Evolutionary conservation across 2,888 invertebrate genomes (phyloP).

Genomic region (Nysson spinosus): DNA sequence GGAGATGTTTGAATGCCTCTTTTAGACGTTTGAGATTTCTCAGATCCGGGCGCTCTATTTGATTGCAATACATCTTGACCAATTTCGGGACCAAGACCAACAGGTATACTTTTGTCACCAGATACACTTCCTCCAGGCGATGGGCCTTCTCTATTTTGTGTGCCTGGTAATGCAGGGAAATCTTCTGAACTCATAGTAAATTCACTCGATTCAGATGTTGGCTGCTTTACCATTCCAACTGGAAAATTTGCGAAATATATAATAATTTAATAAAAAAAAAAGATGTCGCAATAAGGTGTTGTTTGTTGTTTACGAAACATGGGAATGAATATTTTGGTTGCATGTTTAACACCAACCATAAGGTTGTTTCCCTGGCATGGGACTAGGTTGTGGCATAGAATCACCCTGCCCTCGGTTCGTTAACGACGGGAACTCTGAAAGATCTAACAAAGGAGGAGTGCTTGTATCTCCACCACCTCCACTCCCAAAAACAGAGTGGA

Average conservation of each 20-base stretch:
- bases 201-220: conserved; percentile 93
- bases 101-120: conserved; percentile 77
- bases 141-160: conserved; percentile 85
- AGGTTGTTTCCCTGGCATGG: conserved; percentile 94
- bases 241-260: neutral
- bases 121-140: conserved; percentile 81
- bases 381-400: conserved; percentile 87
- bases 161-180: conserved; percentile 99
- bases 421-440: conserved; percentile 95
- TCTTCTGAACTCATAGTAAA: conserved; percentile 99
- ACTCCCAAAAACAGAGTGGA: conserved; percentile 89
- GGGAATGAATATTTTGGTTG: neutral
- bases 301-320: neutral
- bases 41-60: conserved; percentile 73
- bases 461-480: conserved; percentile 84
- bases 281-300: neutral
- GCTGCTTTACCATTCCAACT: conserved; percentile 97
- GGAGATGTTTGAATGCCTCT: conserved; percentile 96
- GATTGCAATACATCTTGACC: conserved; percentile 75
- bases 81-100: conserved; percentile 76
- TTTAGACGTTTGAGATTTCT: conserved; percentile 78
- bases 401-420: conserved; percentile 91
- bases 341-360: conserved; percentile 83
- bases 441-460: conserved; percentile 92
- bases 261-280: neutral